phyloP scores from a whole-genome alignment of 1,140 invertebrate genomes.

The Drosophila sucinea region DNA sequence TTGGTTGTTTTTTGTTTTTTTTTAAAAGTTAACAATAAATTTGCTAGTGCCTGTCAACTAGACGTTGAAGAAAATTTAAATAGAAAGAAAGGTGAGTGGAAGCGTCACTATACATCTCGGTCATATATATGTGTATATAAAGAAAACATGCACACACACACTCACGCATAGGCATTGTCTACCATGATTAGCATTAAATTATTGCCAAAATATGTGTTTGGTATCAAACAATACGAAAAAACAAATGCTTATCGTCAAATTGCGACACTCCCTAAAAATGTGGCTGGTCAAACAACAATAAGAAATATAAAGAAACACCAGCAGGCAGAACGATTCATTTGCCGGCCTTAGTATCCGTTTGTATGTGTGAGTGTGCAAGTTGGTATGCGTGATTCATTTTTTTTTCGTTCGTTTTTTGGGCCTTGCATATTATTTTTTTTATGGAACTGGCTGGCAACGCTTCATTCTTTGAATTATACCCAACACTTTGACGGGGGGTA shows the following conservation, averaged over 20 bases:
- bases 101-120: not conserved
- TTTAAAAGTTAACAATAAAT: not conserved
- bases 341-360: constrained; percentile 46
- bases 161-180: not conserved
- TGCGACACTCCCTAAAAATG: constrained; percentile 63
- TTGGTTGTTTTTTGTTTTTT: constrained; percentile 46
- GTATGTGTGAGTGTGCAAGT: constrained; percentile 28
- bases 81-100: constrained; percentile 56
- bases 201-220: not conserved
- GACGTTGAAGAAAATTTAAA: constrained; percentile 5
- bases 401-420: constrained; percentile 38
- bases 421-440: constrained; percentile 67
- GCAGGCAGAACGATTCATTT: constrained; percentile 45
- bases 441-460: constrained; percentile 57
- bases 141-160: not conserved
- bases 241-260: constrained; percentile 35
- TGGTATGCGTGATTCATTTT: constrained; percentile 67
- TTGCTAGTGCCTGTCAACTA: not conserved
- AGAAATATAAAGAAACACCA: constrained; percentile 17
- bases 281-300: constrained; percentile 24
- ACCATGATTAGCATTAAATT: constrained; percentile 14
- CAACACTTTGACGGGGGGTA: constrained; percentile 67
- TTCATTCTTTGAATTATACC: constrained; percentile 62
- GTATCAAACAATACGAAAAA: constrained; percentile 25
- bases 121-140: not conserved